Evolutionary conservation across 2,797 vertebrate genomes (phyloP).

Genomic region (Alectoris magna): DNA sequence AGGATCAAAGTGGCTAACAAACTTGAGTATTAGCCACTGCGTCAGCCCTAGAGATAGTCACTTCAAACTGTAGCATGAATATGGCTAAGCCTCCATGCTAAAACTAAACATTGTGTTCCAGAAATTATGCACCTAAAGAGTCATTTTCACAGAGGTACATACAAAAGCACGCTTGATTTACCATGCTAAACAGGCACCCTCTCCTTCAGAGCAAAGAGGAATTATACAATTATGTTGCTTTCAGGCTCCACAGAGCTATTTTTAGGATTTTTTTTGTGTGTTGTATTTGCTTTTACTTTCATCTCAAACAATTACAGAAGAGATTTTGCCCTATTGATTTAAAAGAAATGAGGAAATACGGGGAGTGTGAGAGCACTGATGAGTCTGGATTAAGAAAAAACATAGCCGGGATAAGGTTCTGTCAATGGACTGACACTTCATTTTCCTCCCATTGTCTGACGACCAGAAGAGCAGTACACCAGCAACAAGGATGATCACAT

Average conservation of each 20-base stretch:
- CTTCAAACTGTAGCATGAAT: conserved; percentile 58
- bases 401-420: conserved; percentile 86
- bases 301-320: conserved; percentile 43
- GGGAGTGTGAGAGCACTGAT: conserved; percentile 22
- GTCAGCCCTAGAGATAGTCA: conserved; percentile 70
- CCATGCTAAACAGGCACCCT: conserved; percentile 10
- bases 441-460: conserved; percentile 90
- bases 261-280: conserved; percentile 27
- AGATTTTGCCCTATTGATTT: conserved; percentile 57
- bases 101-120: conserved; percentile 35
- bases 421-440: conserved; percentile 89
- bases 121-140: conserved; percentile 23
- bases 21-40: conserved; percentile 76
- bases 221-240: conserved; percentile 17
- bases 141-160: background rate
- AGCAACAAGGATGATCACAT: conserved; percentile 94
- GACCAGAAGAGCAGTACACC: conserved; percentile 85
- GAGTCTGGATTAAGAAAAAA: conserved; percentile 88
- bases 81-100: conserved; percentile 60
- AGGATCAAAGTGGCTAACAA: conserved; percentile 83
- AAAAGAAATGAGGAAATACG: conserved; percentile 49
- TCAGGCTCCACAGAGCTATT: conserved; percentile 4
- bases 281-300: conserved; percentile 38
- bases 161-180: conserved; percentile 45
- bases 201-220: conserved; percentile 27